Evolutionary conservation across 2,888 invertebrate species (phyloP).

Genomic region (Agrotis clavis): DNA sequence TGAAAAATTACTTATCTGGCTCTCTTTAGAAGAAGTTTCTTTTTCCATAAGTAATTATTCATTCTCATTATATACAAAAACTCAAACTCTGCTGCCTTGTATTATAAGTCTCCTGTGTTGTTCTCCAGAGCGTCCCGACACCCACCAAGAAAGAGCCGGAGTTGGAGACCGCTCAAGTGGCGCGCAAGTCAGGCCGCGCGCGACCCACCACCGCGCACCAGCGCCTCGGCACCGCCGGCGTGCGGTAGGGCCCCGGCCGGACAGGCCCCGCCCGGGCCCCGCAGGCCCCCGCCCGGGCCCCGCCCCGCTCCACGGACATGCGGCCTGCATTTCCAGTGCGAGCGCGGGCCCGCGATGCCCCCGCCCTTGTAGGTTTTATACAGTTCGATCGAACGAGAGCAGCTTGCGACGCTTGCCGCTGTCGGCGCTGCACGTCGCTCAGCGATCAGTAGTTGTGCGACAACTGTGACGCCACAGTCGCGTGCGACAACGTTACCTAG

Average conservation of each 20-base stretch:
- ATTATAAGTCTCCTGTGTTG: no score
- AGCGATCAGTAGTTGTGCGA: not conserved
- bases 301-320: slow-evolving; percentile 24
- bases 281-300: not conserved
- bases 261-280: not conserved
- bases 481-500: slow-evolving; percentile 22
- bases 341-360: slow-evolving; percentile 27
- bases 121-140: slow-evolving; percentile 71
- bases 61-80: no score
- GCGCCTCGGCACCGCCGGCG: slow-evolving; percentile 80
- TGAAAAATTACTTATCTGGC: no score
- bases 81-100: no score
- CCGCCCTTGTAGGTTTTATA: slow-evolving; percentile 56
- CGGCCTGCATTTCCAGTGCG: slow-evolving; percentile 26
- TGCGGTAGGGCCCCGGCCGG: slow-evolving; percentile 73
- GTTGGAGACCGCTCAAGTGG: slow-evolving; percentile 67
- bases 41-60: no score
- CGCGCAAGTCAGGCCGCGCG: slow-evolving; percentile 69
- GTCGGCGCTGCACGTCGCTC: slow-evolving; percentile 15
- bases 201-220: slow-evolving; percentile 71
- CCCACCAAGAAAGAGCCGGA: slow-evolving; percentile 77
- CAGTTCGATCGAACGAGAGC: slow-evolving; percentile 52
- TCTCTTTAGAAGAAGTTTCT: no score
- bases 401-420: slow-evolving; percentile 38
- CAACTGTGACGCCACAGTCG: slow-evolving; percentile 6